Evolutionary conservation across 2,888 invertebrate species (phyloP).

Genomic region (Coleophora deauratella): DNA sequence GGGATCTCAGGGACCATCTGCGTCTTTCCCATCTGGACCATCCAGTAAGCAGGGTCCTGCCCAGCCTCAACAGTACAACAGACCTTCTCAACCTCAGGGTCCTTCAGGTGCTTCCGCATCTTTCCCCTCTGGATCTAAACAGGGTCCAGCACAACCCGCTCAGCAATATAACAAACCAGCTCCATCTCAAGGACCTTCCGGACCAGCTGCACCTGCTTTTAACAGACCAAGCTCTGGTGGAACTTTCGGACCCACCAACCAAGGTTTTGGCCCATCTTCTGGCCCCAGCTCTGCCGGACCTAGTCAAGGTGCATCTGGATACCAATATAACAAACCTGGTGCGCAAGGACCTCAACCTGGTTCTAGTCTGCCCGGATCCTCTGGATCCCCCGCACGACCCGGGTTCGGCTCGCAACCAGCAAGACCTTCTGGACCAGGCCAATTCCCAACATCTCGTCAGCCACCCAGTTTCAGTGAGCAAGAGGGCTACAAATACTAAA

Average conservation of each 20-base stretch:
- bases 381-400: neutral
- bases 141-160: neutral
- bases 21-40: slow-evolving; percentile 5
- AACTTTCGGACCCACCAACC: slow-evolving; percentile 13
- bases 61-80: neutral
- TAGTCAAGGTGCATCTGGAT: slow-evolving; percentile 19
- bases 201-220: slow-evolving; percentile 7
- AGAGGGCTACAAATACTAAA: slow-evolving; percentile 63
- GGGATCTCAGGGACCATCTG: slow-evolving; percentile 8
- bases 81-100: slow-evolving; percentile 3
- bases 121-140: neutral
- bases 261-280: neutral
- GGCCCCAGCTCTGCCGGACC: slow-evolving; percentile 6
- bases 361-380: slow-evolving; percentile 10
- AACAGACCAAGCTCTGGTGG: slow-evolving; percentile 6
- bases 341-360: slow-evolving; percentile 11
- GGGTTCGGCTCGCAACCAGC: slow-evolving; percentile 8
- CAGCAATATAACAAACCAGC: slow-evolving; percentile 7
- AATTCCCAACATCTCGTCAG: slow-evolving; percentile 54
- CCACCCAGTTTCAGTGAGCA: slow-evolving; percentile 59
- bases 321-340: slow-evolving; percentile 32
- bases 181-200: slow-evolving; percentile 17
- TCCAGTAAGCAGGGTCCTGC: neutral
- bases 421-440: slow-evolving; percentile 20
- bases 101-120: slow-evolving; percentile 9